Evolutionary conservation across 2,888 invertebrate species (phyloP), one percentile per base, ranked within the genome.

Genomic region (Cantharis rufa): DNA sequence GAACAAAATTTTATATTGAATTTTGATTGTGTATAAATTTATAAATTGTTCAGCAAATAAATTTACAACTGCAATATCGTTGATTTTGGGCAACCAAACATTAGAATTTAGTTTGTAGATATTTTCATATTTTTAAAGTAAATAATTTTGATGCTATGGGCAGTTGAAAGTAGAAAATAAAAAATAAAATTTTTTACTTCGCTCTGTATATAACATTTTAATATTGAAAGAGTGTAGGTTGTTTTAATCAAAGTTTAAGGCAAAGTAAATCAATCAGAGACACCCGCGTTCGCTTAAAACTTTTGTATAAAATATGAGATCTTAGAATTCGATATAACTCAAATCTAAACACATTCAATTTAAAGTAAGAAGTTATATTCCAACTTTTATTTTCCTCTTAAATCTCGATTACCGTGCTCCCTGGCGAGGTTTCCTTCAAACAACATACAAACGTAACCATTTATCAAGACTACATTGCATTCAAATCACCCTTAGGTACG

Each of bases 261-360:
- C 71, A 78, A 78, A 76, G 63, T 76, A 78, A 78, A 78, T 78
- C 78, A 78, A 76, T 78, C 78, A 78, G 74, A 78, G 74, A 69
- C 78, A 78, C 78, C 74, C 76, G 73, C 69, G 74, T 76, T 76
- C 78, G 69, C 78, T 18, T 76, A 78, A 75, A 78, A 78, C 73
- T 78, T 76, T 78, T 73, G 76, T 76, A 76, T 75, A 78, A 78
- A 76, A 76, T 76, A 76, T 78, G 73, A 73, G 76, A 78, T 78
- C 78, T 75, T 32, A 69, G 70, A 71, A 63, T 64, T 71, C 62
- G 75, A 78, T 76, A 75, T 76, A 78, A 76, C 78, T 75, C 78
- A 78, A 78, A 78, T 71, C 76, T 78, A 76, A 78, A 78, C 78
- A 78, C 76, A 78, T 76, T 78, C 78, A 78, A 78, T 78, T 78